These are phyloP conservation scores for Cuculus canorus DNA, from an alignment of 2,797 vertebrate genomes.

Conservation along the genomic window DNA sequence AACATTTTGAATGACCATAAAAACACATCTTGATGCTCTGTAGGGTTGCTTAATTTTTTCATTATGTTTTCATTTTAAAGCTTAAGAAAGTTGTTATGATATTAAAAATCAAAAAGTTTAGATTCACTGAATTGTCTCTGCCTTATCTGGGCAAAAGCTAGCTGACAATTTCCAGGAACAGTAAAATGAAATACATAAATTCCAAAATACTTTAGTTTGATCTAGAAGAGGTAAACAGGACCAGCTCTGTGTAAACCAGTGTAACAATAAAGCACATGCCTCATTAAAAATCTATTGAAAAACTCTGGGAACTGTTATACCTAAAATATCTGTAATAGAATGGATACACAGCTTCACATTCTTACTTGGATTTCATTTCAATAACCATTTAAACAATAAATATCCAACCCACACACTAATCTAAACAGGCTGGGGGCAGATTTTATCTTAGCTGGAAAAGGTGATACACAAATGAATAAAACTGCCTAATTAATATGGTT, in stretches of 20 bases:
- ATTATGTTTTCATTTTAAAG: neutral
- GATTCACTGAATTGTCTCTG: neutral
- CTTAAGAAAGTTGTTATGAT: neutral
- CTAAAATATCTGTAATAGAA: neutral
- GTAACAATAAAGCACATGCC: neutral
- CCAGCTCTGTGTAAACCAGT: neutral
- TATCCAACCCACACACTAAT: neutral
- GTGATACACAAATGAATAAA: neutral
- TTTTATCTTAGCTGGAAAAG: neutral
- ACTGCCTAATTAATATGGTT: fast-evolving
- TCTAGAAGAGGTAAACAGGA: neutral
- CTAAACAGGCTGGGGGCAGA: neutral
- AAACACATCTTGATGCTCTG: neutral
- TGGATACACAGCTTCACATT: neutral
- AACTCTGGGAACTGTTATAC: neutral
- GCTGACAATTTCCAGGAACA: neutral
- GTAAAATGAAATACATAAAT: neutral
- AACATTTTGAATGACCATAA: neutral
- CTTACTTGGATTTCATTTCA: neutral
- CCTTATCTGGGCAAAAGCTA: neutral
- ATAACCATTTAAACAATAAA: neutral
- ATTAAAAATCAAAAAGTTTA: neutral
- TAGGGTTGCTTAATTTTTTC: neutral
- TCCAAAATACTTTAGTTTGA: neutral
- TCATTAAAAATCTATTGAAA: neutral